phyloP scores from a whole-genome alignment of 2,797 vertebrate genomes.

The Lutra lutra region DNA sequence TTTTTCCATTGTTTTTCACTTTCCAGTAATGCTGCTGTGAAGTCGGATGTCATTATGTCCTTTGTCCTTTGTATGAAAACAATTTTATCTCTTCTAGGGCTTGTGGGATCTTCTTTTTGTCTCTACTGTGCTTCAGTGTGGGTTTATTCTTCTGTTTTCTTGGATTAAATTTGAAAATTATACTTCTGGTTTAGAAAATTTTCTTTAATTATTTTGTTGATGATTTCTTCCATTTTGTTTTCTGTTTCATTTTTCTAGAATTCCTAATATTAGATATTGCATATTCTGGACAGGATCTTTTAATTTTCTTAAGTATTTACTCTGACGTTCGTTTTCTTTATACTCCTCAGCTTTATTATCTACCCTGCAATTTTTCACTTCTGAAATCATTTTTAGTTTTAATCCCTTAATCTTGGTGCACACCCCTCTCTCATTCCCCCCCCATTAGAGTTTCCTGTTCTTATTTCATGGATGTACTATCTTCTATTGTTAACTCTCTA shows the following conservation, averaged over 20 bases:
- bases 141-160: background rate
- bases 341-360: background rate
- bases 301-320: slow-evolving; percentile 29
- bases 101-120: background rate
- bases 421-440: background rate
- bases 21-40: background rate
- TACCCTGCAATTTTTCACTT: background rate
- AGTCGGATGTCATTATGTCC: background rate
- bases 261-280: background rate
- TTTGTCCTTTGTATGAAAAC: background rate
- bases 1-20: background rate
- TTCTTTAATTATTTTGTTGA: slow-evolving; percentile 41
- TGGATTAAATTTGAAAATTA: background rate
- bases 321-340: background rate
- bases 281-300: background rate
- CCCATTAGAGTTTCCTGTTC: background rate
- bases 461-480: background rate
- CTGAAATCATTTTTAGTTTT: slow-evolving; percentile 12
- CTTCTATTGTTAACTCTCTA: background rate
- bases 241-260: slow-evolving; percentile 35
- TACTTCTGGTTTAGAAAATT: background rate
- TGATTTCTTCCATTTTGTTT: slow-evolving; percentile 8
- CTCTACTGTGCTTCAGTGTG: background rate
- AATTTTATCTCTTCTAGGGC: background rate
- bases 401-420: background rate